Conservation (phyloP, 2,888 invertebrate genomes). For the Ormyrus nitidulus region DNA sequence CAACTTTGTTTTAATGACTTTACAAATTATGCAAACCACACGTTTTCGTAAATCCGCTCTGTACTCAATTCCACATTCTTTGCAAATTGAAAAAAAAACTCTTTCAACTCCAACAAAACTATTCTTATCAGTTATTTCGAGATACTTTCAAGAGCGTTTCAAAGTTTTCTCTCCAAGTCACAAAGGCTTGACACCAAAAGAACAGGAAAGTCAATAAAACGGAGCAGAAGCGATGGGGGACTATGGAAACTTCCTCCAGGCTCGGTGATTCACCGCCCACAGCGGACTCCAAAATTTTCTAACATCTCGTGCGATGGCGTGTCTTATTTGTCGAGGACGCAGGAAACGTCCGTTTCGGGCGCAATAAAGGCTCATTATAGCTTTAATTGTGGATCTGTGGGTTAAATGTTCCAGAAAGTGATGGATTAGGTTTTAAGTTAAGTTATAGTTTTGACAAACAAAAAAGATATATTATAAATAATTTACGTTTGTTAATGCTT, state of each 20-base stretch:
- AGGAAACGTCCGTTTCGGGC: background rate
- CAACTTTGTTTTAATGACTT: background rate
- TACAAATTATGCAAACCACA: background rate
- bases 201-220: constrained; percentile 51
- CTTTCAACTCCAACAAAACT: background rate
- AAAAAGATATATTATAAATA: too few species aligned
- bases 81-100: too few species aligned
- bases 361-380: too few species aligned
- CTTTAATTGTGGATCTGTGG: too few species aligned
- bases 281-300: constrained; percentile 10
- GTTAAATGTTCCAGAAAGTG: too few species aligned
- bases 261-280: constrained; percentile 12
- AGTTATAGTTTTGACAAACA: too few species aligned
- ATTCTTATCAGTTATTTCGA: background rate
- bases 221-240: constrained; percentile 4
- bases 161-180: background rate
- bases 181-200: constrained; percentile 1
- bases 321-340: background rate
- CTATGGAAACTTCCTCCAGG: background rate
- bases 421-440: too few species aligned
- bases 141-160: background rate
- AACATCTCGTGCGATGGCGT: background rate
- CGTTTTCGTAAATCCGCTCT: background rate
- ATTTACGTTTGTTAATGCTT: too few species aligned
- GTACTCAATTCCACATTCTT: background rate